These are phyloP conservation scores for Isichthys henryi DNA, from an alignment of 2,113 vertebrate species.

Conservation along the genomic window DNA sequence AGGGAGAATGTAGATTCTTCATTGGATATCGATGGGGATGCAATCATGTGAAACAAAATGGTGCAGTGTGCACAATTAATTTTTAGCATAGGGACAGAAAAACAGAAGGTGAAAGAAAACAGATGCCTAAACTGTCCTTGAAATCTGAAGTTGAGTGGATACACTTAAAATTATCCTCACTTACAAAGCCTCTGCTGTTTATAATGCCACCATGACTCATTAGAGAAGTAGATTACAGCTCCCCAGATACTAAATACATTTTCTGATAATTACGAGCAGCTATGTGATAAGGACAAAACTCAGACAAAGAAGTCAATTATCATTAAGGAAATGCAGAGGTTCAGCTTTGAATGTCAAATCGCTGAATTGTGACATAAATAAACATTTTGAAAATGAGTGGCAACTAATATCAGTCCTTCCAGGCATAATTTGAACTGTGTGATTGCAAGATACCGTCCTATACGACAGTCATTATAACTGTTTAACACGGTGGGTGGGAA, in stretches of 20 bases:
- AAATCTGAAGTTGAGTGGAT: slow-evolving; percentile 39
- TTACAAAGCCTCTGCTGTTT: slow-evolving; percentile 42
- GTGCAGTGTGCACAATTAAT: neutral
- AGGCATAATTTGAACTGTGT: neutral
- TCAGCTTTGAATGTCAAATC: slow-evolving; percentile 21
- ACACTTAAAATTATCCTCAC: slow-evolving; percentile 34
- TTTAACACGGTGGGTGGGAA: neutral
- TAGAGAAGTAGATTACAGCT: slow-evolving; percentile 51
- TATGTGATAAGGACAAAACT: slow-evolving; percentile 53
- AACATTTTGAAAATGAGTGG: slow-evolving; percentile 9
- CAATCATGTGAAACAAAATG: neutral
- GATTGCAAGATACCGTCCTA: neutral
- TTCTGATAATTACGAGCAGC: slow-evolving; percentile 57
- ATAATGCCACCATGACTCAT: slow-evolving; percentile 56
- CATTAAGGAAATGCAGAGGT: slow-evolving; percentile 31
- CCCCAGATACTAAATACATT: slow-evolving; percentile 48
- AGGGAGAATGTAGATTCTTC: neutral
- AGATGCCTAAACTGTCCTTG: slow-evolving; percentile 44
- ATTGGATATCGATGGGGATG: neutral
- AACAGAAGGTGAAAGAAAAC: slow-evolving; percentile 6
- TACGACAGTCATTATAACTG: neutral
- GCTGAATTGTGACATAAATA: neutral
- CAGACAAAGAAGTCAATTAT: slow-evolving; percentile 46
- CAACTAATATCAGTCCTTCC: neutral
- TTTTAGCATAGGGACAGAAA: slow-evolving; percentile 19